A percentile compares a stretch with the other conserved stretches of the same genome.
These are phyloP conservation scores for Aspidiotus rigidus DNA, from an alignment of 2,888 invertebrate species.

Conservation along the genomic window DNA sequence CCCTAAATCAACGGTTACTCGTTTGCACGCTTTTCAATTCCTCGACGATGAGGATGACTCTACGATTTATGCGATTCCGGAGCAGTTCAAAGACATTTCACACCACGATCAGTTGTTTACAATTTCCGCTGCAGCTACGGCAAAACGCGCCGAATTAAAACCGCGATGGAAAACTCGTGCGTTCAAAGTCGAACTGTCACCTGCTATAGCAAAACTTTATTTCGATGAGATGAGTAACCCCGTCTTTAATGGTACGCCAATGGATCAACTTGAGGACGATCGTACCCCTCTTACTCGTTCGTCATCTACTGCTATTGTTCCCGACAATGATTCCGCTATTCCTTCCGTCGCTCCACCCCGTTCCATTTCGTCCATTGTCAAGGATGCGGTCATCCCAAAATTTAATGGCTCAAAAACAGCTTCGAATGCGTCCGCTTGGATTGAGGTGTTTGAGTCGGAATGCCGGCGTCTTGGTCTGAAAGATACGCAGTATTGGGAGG, in stretches of 20 bases:
- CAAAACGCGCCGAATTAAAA: not conserved
- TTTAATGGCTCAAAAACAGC: not conserved
- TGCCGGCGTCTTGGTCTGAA: not conserved
- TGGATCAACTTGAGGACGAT: not conserved
- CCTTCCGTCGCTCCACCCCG: not conserved
- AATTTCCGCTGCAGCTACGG: not conserved
- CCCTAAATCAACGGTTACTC: not conserved
- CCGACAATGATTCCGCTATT: not conserved
- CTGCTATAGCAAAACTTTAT: not conserved
- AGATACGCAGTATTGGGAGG: not conserved
- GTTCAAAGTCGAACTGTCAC: not conserved
- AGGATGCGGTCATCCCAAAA: not conserved
- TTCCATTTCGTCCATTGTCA: not conserved
- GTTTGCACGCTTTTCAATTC: not conserved
- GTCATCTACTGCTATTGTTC: not conserved
- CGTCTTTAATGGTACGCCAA: not conserved
- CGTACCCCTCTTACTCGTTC: too few species aligned
- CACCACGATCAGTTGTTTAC: conserved; percentile 3
- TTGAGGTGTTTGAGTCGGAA: not conserved
- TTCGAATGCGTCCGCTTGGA: not conserved
- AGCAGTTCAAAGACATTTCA: not conserved
- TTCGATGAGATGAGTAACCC: not conserved
- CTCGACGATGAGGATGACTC: not conserved
- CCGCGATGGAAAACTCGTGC: not conserved
- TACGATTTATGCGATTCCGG: not conserved